These are phyloP conservation scores for Lottia scabra DNA, from an alignment of 2,888 invertebrate genomes.

Conservation along the genomic window DNA sequence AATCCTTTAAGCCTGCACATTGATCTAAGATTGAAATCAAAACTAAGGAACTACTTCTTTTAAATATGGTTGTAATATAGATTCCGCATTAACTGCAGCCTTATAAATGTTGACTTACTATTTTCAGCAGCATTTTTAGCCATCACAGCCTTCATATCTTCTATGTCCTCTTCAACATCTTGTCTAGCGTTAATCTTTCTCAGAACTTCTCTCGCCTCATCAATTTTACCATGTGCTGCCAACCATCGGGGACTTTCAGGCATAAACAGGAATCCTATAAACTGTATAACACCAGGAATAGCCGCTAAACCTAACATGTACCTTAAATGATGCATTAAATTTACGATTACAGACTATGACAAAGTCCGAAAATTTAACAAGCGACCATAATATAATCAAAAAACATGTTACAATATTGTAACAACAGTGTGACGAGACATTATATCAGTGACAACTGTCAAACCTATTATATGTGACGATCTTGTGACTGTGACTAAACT, in stretches of 20 bases:
- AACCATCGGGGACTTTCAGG: slow-evolving; percentile 73
- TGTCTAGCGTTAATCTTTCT: slow-evolving; percentile 63
- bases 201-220: slow-evolving; percentile 62
- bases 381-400: no score
- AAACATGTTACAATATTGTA: no score
- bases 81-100: neutral
- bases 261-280: slow-evolving; percentile 72
- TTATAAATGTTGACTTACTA: slow-evolving; percentile 17
- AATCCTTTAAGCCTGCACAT: no score
- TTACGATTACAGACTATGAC: no score
- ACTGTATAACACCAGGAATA: slow-evolving; percentile 72
- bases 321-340: slow-evolving; percentile 46
- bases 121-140: slow-evolving; percentile 32
- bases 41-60: no score
- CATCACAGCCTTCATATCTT: slow-evolving; percentile 63
- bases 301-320: slow-evolving; percentile 73
- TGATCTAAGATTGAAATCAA: no score
- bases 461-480: no score
- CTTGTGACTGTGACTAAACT: no score
- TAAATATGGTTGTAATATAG: no score
- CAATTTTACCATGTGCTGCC: slow-evolving; percentile 44
- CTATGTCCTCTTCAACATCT: slow-evolving; percentile 67
- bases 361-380: no score
- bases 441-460: no score
- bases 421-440: no score